These are phyloP conservation scores for Dinothrombium tinctorium DNA, from an alignment of 1,140 invertebrate species.

Conservation along the genomic window DNA sequence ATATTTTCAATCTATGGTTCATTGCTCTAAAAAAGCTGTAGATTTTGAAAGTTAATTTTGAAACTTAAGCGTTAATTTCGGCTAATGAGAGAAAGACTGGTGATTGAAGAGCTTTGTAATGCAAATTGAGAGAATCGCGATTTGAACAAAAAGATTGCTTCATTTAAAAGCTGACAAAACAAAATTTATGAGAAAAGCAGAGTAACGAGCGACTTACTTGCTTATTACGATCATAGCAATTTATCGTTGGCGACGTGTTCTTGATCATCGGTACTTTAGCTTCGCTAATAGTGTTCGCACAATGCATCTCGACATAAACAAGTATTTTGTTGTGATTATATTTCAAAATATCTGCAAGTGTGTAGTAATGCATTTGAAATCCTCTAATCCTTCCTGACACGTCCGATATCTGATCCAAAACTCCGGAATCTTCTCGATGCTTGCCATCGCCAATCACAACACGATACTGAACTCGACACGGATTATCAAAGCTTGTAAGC, in stretches of 20 bases:
- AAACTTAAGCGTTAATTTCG: too few species aligned
- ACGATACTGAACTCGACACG: slow-evolving; percentile 45
- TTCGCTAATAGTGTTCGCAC: slow-evolving; percentile 47
- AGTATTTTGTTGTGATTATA: slow-evolving; percentile 24
- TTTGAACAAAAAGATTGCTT: neutral
- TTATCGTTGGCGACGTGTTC: slow-evolving; percentile 23
- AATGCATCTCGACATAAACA: slow-evolving; percentile 45
- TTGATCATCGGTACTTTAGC: slow-evolving; percentile 26
- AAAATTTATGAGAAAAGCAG: neutral
- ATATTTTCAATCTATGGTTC: too few species aligned
- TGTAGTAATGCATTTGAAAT: slow-evolving; percentile 31
- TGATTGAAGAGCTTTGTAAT: neutral
- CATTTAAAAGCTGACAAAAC: neutral
- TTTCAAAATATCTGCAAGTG: slow-evolving; percentile 14
- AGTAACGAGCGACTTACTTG: slow-evolving; percentile 16
- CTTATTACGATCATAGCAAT: slow-evolving; percentile 60
- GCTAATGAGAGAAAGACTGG: neutral
- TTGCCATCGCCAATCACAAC: slow-evolving; percentile 40
- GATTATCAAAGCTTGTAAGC: slow-evolving; percentile 54
- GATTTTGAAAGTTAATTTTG: too few species aligned
- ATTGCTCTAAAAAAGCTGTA: too few species aligned
- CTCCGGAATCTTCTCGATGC: slow-evolving; percentile 42
- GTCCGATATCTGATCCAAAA: slow-evolving; percentile 49
- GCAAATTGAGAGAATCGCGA: neutral
- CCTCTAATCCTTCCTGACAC: slow-evolving; percentile 42